Conservation (phyloP, 2,113 vertebrate genomes). For the Caranx melampygus region DNA sequence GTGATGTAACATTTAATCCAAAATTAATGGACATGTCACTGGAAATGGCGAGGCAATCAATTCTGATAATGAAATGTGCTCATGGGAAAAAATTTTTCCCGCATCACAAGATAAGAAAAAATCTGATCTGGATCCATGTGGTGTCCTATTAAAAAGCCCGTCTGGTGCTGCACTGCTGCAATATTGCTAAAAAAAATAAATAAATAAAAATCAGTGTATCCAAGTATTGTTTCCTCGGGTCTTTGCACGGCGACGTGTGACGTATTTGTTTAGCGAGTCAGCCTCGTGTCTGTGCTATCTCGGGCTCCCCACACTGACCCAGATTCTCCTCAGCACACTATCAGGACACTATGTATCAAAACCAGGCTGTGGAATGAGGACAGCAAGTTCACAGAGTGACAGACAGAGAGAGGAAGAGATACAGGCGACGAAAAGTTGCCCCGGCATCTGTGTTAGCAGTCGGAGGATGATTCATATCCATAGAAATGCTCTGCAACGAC, state of each 20-base stretch:
- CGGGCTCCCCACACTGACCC: conserved; percentile 63
- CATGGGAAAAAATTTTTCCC: conserved; percentile 8
- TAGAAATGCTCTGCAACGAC: not conserved
- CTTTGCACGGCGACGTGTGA: conserved; percentile 1
- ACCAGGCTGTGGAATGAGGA: conserved; percentile 72
- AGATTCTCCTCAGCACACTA: conserved; percentile 67
- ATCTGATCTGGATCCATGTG: not conserved
- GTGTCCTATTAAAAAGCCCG: conserved; percentile 17
- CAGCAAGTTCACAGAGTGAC: conserved; percentile 54
- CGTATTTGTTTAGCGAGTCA: conserved; percentile 27
- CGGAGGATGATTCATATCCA: not conserved
- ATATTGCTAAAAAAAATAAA: not conserved
- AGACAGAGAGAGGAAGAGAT: conserved; percentile 25
- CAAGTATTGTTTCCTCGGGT: not conserved
- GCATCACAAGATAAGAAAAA: not conserved
- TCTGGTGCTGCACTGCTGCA: not conserved
- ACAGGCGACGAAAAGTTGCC: conserved; percentile 16
- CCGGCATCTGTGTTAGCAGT: not conserved
- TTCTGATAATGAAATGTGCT: conserved; percentile 31
- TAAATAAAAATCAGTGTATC: too few relatives aligned
- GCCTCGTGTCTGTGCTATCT: conserved; percentile 53
- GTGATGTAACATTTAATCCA: conserved; percentile 42
- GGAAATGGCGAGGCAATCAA: conserved; percentile 8
- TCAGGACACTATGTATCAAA: conserved; percentile 64
- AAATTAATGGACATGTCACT: conserved; percentile 14